Percentiles rank a stretch among this genome's conserved stretches.
Conservation (phyloP, 1,140 invertebrate species). For the Drosophila paulistorum region DNA sequence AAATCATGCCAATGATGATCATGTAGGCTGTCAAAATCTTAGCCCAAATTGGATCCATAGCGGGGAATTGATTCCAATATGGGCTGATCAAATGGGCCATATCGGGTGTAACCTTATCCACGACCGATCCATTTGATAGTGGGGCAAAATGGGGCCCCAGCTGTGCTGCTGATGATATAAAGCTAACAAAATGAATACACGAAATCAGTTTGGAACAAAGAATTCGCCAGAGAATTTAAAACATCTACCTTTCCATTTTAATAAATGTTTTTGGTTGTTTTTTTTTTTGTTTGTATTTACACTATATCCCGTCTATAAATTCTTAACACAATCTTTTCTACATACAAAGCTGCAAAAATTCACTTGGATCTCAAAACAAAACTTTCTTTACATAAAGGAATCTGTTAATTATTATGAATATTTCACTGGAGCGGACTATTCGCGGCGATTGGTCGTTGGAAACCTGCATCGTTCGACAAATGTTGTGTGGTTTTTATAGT, state of each 20-base stretch:
- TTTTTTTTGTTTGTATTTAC: conserved; percentile 16
- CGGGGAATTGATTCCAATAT: conserved; percentile 90
- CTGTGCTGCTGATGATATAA: conserved; percentile 62
- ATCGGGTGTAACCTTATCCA: conserved; percentile 86
- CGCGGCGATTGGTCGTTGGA: conserved; percentile 76
- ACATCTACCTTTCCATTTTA: conserved; percentile 73
- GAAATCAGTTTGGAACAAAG: conserved; percentile 11
- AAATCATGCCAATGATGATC: conserved; percentile 77
- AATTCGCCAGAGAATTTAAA: not conserved
- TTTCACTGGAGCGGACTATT: conserved; percentile 81
- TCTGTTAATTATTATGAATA: conserved; percentile 56
- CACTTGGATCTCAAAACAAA: conserved; percentile 56
- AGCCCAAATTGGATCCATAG: conserved; percentile 90
- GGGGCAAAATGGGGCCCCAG: conserved; percentile 79
- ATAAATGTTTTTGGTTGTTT: conserved; percentile 19
- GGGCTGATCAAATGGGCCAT: conserved; percentile 89
- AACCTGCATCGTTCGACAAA: conserved; percentile 65
- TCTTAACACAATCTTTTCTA: conserved; percentile 42
- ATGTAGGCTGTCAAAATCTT: conserved; percentile 77
- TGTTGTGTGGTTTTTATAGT: conserved; percentile 62
- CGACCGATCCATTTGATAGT: conserved; percentile 79
- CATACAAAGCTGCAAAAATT: conserved; percentile 78
- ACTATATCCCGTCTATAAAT: conserved; percentile 67
- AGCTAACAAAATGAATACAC: conserved; percentile 44
- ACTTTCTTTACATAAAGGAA: conserved; percentile 69